A percentile compares a stretch with the other conserved stretches of the same genome.
Evolutionary conservation across 2,113 vertebrate genomes (phyloP).

Genomic region (Peromyscus polionotus): DNA sequence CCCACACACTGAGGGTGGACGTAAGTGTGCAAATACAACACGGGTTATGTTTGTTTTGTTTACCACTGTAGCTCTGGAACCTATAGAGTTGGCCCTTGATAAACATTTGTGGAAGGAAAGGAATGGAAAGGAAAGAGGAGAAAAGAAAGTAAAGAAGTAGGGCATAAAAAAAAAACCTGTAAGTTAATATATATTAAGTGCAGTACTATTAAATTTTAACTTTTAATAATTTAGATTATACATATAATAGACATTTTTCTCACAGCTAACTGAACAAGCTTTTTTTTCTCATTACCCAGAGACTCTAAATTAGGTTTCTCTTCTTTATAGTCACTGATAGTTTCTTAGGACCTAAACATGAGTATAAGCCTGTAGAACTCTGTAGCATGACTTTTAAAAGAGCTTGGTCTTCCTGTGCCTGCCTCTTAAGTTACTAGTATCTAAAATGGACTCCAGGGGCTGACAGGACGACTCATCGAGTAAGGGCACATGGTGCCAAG

Average conservation of each 20-base stretch:
- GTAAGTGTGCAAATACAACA: not conserved
- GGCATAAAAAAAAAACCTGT: not conserved
- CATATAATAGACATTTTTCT: not conserved
- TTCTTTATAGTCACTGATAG: conserved; percentile 23
- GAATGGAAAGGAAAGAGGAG: not conserved
- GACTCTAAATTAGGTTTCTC: not conserved
- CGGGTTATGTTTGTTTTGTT: not conserved
- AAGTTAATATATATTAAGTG: not conserved
- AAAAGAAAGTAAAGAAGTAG: not conserved
- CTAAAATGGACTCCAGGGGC: not conserved
- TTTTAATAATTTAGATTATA: conserved; percentile 30
- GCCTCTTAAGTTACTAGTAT: not conserved
- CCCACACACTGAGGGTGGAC: not conserved
- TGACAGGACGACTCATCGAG: no score
- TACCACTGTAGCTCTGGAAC: not conserved
- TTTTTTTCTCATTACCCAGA: conserved; percentile 5
- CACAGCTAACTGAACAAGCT: not conserved
- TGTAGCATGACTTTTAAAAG: not conserved
- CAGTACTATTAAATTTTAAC: conserved; percentile 30
- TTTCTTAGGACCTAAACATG: conserved; percentile 38
- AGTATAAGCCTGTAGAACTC: not conserved
- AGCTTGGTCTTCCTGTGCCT: not conserved
- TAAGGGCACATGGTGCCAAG: not conserved
- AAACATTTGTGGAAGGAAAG: not conserved
- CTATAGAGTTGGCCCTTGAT: not conserved